Conservation (phyloP, 1,140 invertebrate species). For the Bombus difficillimus region DNA sequence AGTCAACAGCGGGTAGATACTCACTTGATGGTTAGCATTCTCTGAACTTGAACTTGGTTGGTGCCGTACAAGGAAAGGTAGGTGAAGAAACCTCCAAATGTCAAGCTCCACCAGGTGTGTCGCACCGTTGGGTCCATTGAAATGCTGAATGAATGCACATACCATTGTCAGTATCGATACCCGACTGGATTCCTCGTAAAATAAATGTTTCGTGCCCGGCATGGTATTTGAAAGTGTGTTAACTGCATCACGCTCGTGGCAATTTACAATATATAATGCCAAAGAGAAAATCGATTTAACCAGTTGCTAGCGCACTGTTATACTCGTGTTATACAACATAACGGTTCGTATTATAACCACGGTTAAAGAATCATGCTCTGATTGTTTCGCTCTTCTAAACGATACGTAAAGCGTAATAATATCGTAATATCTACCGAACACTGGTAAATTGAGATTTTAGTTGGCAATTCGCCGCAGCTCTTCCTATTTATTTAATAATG, state of each 20-base stretch:
- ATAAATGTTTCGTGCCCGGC: constrained; percentile 23
- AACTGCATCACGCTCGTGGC: constrained; percentile 16
- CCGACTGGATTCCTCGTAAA: constrained; percentile 20
- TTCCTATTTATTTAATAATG: not conserved
- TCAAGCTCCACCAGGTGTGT: constrained; percentile 90
- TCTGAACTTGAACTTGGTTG: constrained; percentile 86
- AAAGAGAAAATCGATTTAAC: constrained; percentile 2
- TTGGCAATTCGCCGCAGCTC: not conserved
- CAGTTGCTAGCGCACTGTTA: constrained; percentile 6
- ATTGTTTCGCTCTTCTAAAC: not conserved
- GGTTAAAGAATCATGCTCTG: constrained; percentile 17
- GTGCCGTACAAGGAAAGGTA: constrained; percentile 91
- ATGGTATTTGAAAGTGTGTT: constrained; percentile 31
- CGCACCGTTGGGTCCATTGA: constrained; percentile 88
- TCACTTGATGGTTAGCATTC: constrained; percentile 76
- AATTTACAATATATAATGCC: constrained; percentile 2
- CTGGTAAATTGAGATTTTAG: not conserved
- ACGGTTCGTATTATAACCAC: constrained; percentile 1
- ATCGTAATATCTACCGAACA: not conserved
- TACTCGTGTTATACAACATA: constrained; percentile 7
- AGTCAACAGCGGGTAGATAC: constrained; percentile 26
- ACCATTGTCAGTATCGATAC: constrained; percentile 46
- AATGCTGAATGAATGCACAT: constrained; percentile 80
- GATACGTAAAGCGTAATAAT: not conserved
- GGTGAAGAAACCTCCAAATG: constrained; percentile 90